A percentile compares a stretch with the other conserved stretches of the same genome.
Evolutionary conservation across 2,797 vertebrate species (phyloP).

Genomic region (Thaleichthys pacificus): DNA sequence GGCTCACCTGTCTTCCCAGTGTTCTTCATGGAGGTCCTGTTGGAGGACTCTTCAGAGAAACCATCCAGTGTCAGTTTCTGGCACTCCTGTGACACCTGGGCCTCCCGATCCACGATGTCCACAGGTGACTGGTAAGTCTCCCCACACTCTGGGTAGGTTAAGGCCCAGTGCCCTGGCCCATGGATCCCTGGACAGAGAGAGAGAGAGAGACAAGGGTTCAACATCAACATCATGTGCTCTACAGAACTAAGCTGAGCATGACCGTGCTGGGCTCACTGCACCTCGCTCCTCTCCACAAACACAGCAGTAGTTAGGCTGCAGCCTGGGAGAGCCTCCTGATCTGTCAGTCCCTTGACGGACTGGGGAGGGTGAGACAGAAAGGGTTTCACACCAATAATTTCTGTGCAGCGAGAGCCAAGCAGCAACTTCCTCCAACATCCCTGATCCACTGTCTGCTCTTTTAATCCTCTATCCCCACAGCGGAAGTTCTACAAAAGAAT

Average conservation of each 20-base stretch:
- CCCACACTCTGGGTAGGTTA: constrained; percentile 86
- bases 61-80: constrained; percentile 89
- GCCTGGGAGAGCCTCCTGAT: not conserved
- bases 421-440: constrained; percentile 63
- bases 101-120: constrained; percentile 85
- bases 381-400: constrained; percentile 47
- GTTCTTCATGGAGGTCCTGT: constrained; percentile 99
- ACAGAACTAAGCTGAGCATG: not conserved
- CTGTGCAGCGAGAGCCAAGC: constrained; percentile 29
- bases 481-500: constrained; percentile 68
- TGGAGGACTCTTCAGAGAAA: constrained; percentile 90
- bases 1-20: constrained; percentile 95
- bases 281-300: constrained; percentile 34
- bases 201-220: not conserved
- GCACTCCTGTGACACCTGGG: constrained; percentile 83
- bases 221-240: constrained; percentile 16
- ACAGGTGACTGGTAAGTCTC: constrained; percentile 91
- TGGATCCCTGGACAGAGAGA: constrained; percentile 78
- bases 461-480: constrained; percentile 73
- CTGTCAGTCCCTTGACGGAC: not conserved
- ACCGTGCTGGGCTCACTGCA: not conserved
- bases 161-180: constrained; percentile 89
- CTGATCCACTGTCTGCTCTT: constrained; percentile 66
- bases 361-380: not conserved
- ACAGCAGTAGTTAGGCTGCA: constrained; percentile 21